Percentiles rank a stretch among this genome's conserved stretches.
Conservation (phyloP, 2,888 invertebrate genomes). For the Torymus aiolomorphi region DNA sequence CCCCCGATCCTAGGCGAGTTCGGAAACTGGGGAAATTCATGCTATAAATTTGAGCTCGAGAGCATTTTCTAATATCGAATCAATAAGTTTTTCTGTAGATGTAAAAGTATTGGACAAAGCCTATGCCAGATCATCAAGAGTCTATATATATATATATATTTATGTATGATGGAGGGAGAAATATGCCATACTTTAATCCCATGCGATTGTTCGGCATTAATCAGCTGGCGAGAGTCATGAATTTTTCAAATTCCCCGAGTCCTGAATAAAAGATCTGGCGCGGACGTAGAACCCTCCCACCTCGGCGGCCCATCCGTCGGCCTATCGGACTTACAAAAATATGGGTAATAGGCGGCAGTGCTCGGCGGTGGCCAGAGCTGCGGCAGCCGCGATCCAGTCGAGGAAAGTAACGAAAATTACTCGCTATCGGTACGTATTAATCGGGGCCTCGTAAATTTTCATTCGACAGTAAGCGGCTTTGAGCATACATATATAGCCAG, state of each 20-base stretch:
- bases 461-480: conserved; percentile 49
- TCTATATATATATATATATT: too few species aligned
- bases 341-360: neutral
- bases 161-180: too few species aligned
- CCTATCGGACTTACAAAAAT: conserved; percentile 10
- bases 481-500: conserved; percentile 48
- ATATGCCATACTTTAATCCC: conserved; percentile 21
- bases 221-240: conserved; percentile 19
- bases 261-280: conserved; percentile 39
- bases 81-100: neutral
- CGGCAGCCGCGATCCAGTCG: neutral
- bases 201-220: conserved; percentile 13
- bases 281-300: neutral
- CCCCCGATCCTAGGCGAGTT: neutral
- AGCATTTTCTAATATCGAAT: neutral
- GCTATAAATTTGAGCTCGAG: too few species aligned
- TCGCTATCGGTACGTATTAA: conserved; percentile 32
- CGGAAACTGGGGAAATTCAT: too few species aligned
- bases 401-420: conserved; percentile 38
- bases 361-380: neutral
- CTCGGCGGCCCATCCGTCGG: neutral
- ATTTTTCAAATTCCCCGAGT: conserved; percentile 40
- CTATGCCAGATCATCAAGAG: neutral
- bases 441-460: conserved; percentile 44
- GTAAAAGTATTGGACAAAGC: conserved; percentile 1